Evolutionary conservation across 2,888 invertebrate genomes (phyloP).

Genomic region (Drosophila anomalipes): DNA sequence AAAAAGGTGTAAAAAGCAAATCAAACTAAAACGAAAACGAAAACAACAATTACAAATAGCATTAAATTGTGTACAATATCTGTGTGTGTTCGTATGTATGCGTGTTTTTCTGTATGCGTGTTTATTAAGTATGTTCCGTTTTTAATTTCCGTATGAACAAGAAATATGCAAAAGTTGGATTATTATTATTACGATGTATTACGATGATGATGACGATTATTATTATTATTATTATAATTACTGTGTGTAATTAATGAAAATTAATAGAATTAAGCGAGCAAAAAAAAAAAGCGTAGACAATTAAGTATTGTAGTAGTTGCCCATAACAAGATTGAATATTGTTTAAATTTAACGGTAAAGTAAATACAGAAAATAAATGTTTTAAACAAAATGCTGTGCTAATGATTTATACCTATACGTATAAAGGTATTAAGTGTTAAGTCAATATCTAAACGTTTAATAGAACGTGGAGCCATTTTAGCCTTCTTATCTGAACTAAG

Average conservation of each 20-base stretch:
- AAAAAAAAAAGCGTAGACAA: conserved; percentile 52
- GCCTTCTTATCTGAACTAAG: background rate
- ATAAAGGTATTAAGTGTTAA: background rate
- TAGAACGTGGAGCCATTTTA: background rate
- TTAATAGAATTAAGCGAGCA: conserved; percentile 58
- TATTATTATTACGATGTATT: conserved; percentile 67
- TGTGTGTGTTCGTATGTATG: conserved; percentile 29
- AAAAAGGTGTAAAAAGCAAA: conserved; percentile 40
- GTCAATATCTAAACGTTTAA: background rate
- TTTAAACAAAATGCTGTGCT: conserved; percentile 64
- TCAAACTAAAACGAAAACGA: conserved; percentile 24
- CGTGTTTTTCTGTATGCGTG: conserved; percentile 27
- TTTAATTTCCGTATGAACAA: conserved; percentile 75
- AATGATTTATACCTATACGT: background rate
- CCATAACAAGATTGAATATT: conserved; percentile 78
- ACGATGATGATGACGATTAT: conserved; percentile 42
- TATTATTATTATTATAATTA: conserved; percentile 66
- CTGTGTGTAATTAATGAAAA: conserved; percentile 77
- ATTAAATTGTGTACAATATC: conserved; percentile 55
- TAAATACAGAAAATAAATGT: conserved; percentile 78
- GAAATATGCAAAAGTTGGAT: conserved; percentile 66
- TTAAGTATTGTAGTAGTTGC: conserved; percentile 78
- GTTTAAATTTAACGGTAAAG: conserved; percentile 72
- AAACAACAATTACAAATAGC: conserved; percentile 65
- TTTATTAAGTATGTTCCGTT: conserved; percentile 58